A percentile compares a stretch with the other conserved stretches of the same genome.
These are phyloP conservation scores for Drosophila ananassae DNA, from an alignment of 1,140 invertebrate species.

Conservation along the genomic window DNA sequence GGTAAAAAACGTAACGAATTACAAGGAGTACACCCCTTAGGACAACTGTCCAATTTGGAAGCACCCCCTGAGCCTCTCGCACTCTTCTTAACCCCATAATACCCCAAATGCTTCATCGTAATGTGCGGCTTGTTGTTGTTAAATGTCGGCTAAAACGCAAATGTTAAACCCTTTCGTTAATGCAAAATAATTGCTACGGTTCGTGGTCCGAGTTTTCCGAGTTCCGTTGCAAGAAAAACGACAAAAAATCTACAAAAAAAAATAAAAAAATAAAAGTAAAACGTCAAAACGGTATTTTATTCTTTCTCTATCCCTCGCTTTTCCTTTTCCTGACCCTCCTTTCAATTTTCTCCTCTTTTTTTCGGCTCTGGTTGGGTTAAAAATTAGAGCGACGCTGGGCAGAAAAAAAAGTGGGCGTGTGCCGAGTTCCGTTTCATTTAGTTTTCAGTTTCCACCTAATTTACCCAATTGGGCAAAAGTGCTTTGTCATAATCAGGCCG, in stretches of 20 bases:
- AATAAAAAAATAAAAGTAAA: conserved; percentile 51
- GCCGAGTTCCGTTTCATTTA: conserved; percentile 79
- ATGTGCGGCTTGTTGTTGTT: conserved; percentile 71
- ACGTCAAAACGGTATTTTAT: conserved; percentile 48
- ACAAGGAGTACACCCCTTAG: conserved; percentile 72
- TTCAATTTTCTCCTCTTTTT: conserved; percentile 17
- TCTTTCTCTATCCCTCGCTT: conserved; percentile 5
- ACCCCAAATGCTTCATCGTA: conserved; percentile 30
- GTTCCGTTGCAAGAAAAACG: conserved; percentile 21
- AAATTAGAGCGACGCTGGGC: conserved; percentile 70
- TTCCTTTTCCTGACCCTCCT: neutral
- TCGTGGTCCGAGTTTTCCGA: conserved; percentile 65
- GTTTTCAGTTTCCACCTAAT: conserved; percentile 82
- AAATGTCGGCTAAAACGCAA: conserved; percentile 77
- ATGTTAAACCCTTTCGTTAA: conserved; percentile 83
- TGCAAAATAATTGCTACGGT: conserved; percentile 79
- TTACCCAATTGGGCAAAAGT: conserved; percentile 82
- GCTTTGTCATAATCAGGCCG: conserved; percentile 82
- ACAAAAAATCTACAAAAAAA: conserved; percentile 8
- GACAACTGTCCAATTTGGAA: conserved; percentile 53
- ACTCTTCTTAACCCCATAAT: neutral
- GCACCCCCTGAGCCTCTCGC: conserved; percentile 1
- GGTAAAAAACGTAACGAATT: conserved; percentile 67
- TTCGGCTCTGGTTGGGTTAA: conserved; percentile 42
- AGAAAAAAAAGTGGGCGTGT: conserved; percentile 68